Evolutionary conservation across 2,113 vertebrate species (phyloP).

Genomic region (Carollia perspicillata): DNA sequence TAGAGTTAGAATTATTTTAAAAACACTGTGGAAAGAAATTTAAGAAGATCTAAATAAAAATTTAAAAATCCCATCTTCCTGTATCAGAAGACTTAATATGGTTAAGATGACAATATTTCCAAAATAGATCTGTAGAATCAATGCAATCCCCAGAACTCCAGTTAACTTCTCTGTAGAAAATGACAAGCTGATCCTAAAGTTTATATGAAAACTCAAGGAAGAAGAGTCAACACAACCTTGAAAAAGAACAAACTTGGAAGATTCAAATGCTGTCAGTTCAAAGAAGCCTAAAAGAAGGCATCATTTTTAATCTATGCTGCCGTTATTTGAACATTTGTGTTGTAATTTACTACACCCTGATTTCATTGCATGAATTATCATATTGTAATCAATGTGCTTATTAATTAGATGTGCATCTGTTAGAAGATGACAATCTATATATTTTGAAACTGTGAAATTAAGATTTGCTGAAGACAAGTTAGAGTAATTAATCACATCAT

Average conservation of each 20-base stretch:
- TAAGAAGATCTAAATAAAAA: not conserved
- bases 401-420: not conserved
- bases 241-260: not conserved
- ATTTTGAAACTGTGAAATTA: conserved; percentile 62
- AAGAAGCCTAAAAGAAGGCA: not conserved
- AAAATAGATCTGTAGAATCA: not conserved
- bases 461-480: conserved; percentile 64
- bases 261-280: not conserved
- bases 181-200: not conserved
- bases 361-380: conserved; percentile 38
- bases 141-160: not conserved
- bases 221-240: not conserved
- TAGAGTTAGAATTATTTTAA: not conserved
- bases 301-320: not conserved
- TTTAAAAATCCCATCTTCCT: not conserved
- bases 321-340: not conserved
- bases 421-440: conserved; percentile 15
- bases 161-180: not conserved
- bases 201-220: not conserved
- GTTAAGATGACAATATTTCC: not conserved
- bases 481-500: conserved; percentile 58
- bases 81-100: not conserved
- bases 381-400: conserved; percentile 21
- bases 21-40: not conserved
- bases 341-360: conserved; percentile 3